Conservation (phyloP, 2,113 vertebrate genomes). For the Pedetes capensis region DNA sequence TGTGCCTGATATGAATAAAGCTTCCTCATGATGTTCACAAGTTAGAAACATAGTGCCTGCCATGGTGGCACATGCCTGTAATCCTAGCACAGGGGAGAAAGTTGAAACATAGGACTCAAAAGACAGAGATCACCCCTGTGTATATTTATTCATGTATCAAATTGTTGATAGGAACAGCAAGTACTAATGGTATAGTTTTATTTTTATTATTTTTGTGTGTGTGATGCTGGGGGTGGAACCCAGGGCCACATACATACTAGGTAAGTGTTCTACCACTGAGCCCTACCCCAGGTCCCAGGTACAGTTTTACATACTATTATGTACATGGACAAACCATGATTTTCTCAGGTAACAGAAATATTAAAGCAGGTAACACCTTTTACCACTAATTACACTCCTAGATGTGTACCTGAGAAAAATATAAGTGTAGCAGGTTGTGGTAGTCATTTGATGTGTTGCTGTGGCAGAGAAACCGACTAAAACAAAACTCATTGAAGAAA, state of each 20-base stretch:
- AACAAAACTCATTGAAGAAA: no score
- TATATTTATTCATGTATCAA: neutral
- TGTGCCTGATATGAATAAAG: neutral
- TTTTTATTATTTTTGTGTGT: slow-evolving; percentile 8
- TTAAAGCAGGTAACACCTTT: neutral
- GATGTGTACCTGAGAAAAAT: neutral
- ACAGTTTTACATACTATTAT: neutral
- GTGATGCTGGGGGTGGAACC: neutral
- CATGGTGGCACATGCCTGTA: no score
- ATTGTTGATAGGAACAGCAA: neutral
- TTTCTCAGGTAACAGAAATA: neutral
- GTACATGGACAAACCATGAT: neutral
- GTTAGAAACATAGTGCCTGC: neutral
- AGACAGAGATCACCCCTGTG: neutral
- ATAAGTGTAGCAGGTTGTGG: no score
- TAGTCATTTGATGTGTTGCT: no score
- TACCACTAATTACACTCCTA: neutral
- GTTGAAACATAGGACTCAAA: neutral
- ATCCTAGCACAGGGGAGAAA: no score
- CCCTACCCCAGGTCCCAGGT: no score
- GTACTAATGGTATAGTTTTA: neutral
- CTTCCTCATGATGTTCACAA: neutral
- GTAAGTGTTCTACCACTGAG: neutral
- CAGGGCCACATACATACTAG: neutral
- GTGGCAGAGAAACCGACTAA: no score